phyloP scores from a whole-genome alignment of 2,888 invertebrate genomes.

The Drosophila borborema region DNA sequence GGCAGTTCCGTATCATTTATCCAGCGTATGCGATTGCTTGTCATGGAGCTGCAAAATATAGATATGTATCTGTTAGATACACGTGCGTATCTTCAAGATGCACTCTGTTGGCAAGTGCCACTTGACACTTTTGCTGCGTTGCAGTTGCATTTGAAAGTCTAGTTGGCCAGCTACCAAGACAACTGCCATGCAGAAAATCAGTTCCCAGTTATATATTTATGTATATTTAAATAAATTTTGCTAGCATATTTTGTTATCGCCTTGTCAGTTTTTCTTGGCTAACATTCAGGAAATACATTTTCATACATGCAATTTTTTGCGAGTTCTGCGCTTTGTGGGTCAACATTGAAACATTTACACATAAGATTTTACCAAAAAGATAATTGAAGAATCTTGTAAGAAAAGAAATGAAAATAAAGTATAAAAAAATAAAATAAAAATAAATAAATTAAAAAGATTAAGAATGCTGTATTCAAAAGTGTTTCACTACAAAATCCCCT shows the following conservation, averaged over 20 bases:
- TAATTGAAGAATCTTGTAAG: background rate
- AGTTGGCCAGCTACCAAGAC: slow-evolving; percentile 65
- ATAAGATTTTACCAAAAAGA: background rate
- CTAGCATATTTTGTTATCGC: slow-evolving; percentile 54
- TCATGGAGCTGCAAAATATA: slow-evolving; percentile 88
- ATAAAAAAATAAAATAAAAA: too few relatives aligned
- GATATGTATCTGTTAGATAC: slow-evolving; percentile 12
- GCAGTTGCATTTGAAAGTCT: slow-evolving; percentile 72
- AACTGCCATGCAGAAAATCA: slow-evolving; percentile 61
- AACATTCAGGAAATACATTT: slow-evolving; percentile 35
- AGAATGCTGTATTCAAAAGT: too few relatives aligned
- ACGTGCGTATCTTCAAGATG: slow-evolving; percentile 41
- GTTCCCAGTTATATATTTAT: slow-evolving; percentile 38
- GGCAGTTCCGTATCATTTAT: slow-evolving; percentile 90
- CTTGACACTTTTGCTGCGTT: slow-evolving; percentile 56
- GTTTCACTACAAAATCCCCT: too few relatives aligned
- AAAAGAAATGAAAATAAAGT: background rate
- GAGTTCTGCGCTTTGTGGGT: slow-evolving; percentile 19
- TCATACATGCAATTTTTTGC: slow-evolving; percentile 6
- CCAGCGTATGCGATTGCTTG: slow-evolving; percentile 92
- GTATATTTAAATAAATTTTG: slow-evolving; percentile 19
- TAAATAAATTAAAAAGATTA: too few relatives aligned
- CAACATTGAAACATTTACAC: slow-evolving; percentile 14
- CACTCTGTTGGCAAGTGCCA: slow-evolving; percentile 66
- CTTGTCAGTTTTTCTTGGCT: slow-evolving; percentile 66